Conservation (phyloP, 1,140 invertebrate genomes). For the Antheraea pernyi region DNA sequence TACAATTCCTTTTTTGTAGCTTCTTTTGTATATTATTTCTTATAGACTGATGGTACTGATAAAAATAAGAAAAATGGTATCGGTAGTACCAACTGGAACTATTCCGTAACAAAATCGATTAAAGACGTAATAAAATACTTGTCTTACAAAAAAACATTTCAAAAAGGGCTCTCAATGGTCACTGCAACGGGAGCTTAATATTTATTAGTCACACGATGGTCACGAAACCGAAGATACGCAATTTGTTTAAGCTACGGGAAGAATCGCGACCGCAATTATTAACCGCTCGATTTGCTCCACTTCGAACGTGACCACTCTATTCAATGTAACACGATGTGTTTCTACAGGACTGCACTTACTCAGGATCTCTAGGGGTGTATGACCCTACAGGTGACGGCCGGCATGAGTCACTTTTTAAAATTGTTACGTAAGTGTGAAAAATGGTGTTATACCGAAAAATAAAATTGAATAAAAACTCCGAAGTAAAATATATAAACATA, state of each 20-base stretch:
- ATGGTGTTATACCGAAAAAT: too few relatives aligned
- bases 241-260: constrained; percentile 18
- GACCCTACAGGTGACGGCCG: background rate
- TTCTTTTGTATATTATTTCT: too few relatives aligned
- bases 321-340: constrained; percentile 1
- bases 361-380: background rate
- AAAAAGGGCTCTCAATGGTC: background rate
- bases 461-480: too few relatives aligned
- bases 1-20: too few relatives aligned
- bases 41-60: too few relatives aligned
- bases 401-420: too few relatives aligned
- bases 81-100: background rate
- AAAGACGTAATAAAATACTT: background rate
- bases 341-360: background rate
- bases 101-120: background rate
- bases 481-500: too few relatives aligned
- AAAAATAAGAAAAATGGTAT: too few relatives aligned
- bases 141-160: background rate
- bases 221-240: constrained; percentile 11
- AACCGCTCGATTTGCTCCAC: constrained; percentile 18
- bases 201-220: constrained; percentile 6
- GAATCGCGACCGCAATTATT: constrained; percentile 19
- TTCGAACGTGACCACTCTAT: constrained; percentile 16
- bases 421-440: too few relatives aligned
- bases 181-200: constrained; percentile 2